Percentiles rank a stretch among this genome's conserved stretches.
Conservation (phyloP, 2,113 vertebrate genomes). For the Carassius carassius region DNA sequence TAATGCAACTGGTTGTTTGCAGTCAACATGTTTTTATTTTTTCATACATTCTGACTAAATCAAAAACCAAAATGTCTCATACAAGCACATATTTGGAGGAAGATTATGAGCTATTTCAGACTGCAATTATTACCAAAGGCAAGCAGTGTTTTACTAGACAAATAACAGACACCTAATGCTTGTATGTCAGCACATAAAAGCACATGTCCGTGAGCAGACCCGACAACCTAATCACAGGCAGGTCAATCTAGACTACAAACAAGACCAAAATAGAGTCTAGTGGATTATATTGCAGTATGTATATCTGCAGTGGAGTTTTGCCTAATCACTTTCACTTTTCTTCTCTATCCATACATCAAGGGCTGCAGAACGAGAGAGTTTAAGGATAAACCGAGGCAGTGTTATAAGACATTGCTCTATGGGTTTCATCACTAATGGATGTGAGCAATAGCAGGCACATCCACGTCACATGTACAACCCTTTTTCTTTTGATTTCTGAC, state of each 20-base stretch:
- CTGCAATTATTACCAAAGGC: neutral
- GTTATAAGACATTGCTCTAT: constrained; percentile 26
- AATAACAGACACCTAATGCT: neutral
- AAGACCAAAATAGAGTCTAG: neutral
- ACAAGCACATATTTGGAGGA: neutral
- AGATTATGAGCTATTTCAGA: constrained; percentile 22
- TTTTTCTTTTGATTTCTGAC: constrained; percentile 36
- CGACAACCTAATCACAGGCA: constrained; percentile 1
- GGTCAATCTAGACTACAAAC: constrained; percentile 12
- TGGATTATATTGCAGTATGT: neutral
- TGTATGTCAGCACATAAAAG: constrained; percentile 19
- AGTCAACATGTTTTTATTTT: constrained; percentile 5
- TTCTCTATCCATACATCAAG: neutral
- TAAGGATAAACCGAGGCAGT: constrained; percentile 6
- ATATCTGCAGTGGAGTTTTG: neutral
- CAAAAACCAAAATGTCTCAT: neutral
- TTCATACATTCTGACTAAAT: neutral
- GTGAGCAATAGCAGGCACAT: constrained; percentile 9
- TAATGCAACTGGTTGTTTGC: neutral
- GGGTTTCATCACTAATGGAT: constrained; percentile 4
- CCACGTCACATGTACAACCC: neutral
- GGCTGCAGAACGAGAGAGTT: neutral
- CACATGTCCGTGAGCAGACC: neutral
- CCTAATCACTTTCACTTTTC: constrained; percentile 21
- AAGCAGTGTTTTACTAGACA: neutral